A percentile compares a stretch with the other conserved stretches of the same genome.
phyloP scores from a whole-genome alignment of 2,113 vertebrate species.

The Nansenia antarctica region DNA sequence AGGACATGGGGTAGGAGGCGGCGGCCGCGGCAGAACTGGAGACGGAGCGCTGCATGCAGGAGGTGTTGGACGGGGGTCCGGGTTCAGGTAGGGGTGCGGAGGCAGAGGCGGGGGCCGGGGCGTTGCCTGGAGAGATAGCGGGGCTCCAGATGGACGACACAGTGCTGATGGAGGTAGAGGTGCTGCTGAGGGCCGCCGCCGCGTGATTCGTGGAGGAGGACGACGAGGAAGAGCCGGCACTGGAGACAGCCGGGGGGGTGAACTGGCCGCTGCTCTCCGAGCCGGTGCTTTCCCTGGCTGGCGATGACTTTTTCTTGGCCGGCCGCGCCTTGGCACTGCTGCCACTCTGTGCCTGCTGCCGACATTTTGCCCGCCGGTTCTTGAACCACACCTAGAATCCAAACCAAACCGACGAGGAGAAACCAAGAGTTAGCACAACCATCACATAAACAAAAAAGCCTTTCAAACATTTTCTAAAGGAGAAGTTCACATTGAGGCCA shows the following conservation, averaged over 20 bases:
- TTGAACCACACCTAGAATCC: conserved; percentile 94
- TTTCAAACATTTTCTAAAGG: not conserved
- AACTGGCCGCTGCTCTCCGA: conserved; percentile 98
- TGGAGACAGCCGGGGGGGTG: conserved; percentile 92
- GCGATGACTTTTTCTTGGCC: conserved; percentile 94
- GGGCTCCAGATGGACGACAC: conserved; percentile 97
- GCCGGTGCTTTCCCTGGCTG: conserved; percentile 93
- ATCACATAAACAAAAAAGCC: no score
- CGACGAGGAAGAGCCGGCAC: conserved; percentile 87
- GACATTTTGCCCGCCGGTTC: conserved; percentile 86
- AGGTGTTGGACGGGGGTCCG: conserved; percentile 82
- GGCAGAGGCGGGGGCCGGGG: conserved; percentile 73
- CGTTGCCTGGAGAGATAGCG: conserved; percentile 90
- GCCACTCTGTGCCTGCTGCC: conserved; percentile 94
- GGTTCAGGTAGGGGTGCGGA: conserved; percentile 81
- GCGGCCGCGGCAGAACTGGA: conserved; percentile 60
- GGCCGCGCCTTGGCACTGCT: conserved; percentile 87
- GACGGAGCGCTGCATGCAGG: conserved; percentile 95
- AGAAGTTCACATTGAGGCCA: conserved; percentile 19
- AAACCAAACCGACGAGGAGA: conserved; percentile 20
- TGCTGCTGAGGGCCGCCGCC: conserved; percentile 68
- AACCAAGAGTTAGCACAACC: not conserved
- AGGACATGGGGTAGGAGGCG: conserved; percentile 92
- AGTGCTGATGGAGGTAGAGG: conserved; percentile 85
- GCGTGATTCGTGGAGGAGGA: conserved; percentile 82